Conservation (phyloP, 1,140 invertebrate genomes). For the Heliconius hewitsoni region DNA sequence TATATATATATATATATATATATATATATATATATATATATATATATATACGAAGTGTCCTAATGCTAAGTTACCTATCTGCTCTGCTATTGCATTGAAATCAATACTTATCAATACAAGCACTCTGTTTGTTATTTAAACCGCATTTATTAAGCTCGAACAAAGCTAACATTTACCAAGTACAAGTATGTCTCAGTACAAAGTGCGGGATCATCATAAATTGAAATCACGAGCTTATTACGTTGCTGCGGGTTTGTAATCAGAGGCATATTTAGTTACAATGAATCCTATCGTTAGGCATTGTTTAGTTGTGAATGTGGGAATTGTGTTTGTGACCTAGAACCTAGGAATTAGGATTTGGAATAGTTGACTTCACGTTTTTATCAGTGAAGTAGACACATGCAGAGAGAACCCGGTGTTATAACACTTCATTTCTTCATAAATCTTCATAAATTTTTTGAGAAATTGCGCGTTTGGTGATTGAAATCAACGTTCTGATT, state of each 20-base stretch:
- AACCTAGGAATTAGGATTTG: not conserved
- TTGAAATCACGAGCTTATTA: slow-evolving; percentile 15
- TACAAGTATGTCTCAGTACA: slow-evolving; percentile 11
- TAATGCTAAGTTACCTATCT: no score
- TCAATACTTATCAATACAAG: not conserved
- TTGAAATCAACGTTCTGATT: no score
- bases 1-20: no score
- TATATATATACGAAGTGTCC: no score
- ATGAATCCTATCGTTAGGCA: slow-evolving; percentile 9
- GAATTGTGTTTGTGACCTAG: slow-evolving; percentile 2
- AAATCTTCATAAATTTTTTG: no score
- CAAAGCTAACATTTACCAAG: slow-evolving; percentile 10
- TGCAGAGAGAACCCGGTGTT: no score
- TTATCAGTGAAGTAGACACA: not conserved
- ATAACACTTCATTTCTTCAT: no score
- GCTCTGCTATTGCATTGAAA: not conserved
- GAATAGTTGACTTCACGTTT: not conserved
- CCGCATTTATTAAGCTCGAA: not conserved
- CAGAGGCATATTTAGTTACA: slow-evolving; percentile 14
- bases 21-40: no score
- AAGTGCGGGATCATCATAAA: slow-evolving; percentile 11
- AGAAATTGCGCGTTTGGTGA: no score
- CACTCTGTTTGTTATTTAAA: not conserved
- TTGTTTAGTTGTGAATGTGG: slow-evolving; percentile 11
- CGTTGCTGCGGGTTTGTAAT: slow-evolving; percentile 5